Evolutionary conservation across 2,113 vertebrate species (phyloP).

Genomic region (Misgurnus mizolepis): DNA sequence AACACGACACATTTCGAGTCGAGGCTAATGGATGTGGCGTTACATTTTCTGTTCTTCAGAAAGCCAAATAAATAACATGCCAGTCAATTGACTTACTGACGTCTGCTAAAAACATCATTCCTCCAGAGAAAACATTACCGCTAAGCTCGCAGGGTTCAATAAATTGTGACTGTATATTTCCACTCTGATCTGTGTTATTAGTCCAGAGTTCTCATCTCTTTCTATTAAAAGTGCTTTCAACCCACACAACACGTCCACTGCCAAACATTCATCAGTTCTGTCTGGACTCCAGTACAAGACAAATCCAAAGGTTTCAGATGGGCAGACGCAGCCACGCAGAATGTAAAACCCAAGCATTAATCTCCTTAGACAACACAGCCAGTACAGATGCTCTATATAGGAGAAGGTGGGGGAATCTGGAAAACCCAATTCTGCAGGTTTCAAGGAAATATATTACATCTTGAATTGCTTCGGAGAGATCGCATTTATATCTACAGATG

Average conservation of each 20-base stretch:
- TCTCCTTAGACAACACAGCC: not conserved
- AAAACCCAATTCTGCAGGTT: not conserved
- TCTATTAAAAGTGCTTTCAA: not conserved
- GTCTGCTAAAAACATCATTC: not conserved
- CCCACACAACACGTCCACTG: not conserved
- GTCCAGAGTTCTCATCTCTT: constrained; percentile 2
- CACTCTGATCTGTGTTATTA: not conserved
- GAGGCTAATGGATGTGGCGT: too few species aligned
- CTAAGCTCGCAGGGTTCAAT: not conserved
- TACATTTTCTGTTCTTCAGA: too few species aligned
- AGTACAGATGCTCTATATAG: not conserved
- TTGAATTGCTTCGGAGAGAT: constrained; percentile 4
- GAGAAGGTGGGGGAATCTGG: not conserved
- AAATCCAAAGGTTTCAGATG: not conserved
- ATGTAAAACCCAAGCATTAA: constrained; percentile 1
- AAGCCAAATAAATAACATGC: not conserved
- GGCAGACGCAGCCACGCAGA: not conserved
- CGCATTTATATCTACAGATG: not conserved
- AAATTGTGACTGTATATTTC: not conserved
- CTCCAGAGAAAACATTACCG: not conserved
- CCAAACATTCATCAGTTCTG: constrained; percentile 10
- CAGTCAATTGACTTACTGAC: not conserved
- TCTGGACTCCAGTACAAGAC: not conserved
- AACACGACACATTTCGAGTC: too few species aligned
- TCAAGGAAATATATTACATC: not conserved